Evolutionary conservation across 2,113 vertebrate species (phyloP).

Genomic region (Pangasianodon gigas): DNA sequence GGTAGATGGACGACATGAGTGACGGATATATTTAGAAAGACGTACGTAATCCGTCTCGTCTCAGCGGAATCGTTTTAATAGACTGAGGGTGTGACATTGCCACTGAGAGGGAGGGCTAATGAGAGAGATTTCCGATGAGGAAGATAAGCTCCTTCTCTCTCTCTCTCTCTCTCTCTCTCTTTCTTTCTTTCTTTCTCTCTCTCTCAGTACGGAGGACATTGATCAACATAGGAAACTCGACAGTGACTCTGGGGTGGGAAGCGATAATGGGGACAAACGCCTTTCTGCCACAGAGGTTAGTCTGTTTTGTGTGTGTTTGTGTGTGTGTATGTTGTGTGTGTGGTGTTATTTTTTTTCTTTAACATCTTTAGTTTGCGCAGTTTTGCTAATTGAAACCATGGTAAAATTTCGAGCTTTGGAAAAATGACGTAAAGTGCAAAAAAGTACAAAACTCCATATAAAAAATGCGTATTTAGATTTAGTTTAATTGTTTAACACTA

Average conservation of each 20-base stretch:
- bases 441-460: neutral
- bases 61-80: slow-evolving; percentile 50
- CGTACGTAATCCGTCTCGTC: slow-evolving; percentile 18
- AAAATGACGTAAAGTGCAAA: neutral
- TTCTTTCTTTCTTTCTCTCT: neutral
- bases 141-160: neutral
- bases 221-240: slow-evolving; percentile 87
- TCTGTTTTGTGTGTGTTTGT: neutral
- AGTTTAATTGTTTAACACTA: neutral
- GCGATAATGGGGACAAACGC: slow-evolving; percentile 93
- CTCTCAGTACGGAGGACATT: slow-evolving; percentile 79
- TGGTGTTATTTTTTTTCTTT: neutral
- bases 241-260: slow-evolving; percentile 92
- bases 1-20: neutral
- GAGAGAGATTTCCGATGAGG: slow-evolving; percentile 7
- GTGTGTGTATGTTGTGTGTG: neutral
- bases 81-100: slow-evolving; percentile 24
- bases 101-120: slow-evolving; percentile 8
- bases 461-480: neutral
- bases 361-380: neutral
- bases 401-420: neutral
- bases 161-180: slow-evolving; percentile 1
- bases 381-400: neutral
- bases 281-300: slow-evolving; percentile 90
- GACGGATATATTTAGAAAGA: slow-evolving; percentile 20